Base-by-base conservation (phyloP, 2,113 vertebrate genomes). In the Nothobranchius furzeri region DNA sequence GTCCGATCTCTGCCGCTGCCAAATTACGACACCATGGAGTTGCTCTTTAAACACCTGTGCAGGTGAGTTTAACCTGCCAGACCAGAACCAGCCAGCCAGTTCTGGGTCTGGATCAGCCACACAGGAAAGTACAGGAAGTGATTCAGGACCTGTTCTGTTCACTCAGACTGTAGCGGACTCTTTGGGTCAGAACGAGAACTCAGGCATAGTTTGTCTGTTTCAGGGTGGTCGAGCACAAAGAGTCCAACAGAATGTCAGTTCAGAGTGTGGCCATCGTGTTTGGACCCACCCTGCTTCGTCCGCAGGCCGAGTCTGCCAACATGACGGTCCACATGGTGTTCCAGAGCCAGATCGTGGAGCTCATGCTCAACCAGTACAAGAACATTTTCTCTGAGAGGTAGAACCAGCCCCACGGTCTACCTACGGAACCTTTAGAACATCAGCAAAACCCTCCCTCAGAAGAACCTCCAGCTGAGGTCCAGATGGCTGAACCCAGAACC, bases 341-440 rank as follows among this genome's bases (percentile, higher is more conserved):
- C 91, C 97, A 99, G 93, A 98, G 95, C 88, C 96, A 97, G 89
- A 95, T 98, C 17, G 96, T 98, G 72, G 96, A 98, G 80, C 93
- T 95, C 64, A 84, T 98, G 76, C 95, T 99, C 62, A 95, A 91
- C n/a, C 92, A 95, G 59, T 76, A 54, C 61, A 68, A 13, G 0
- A 15, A 7, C 0, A 0, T 82, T 49, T 81, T 85, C 43, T 57
- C 70, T 14, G 58, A 78, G 51, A 70, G 10, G 0, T 84, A 87
- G 48, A 49, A 24, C 12, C 53, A 40, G 45, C 30, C 30, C 30
- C 4, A 30, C 30, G 1, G 7, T 4, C 20, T 30, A 3, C 30
- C 30, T 30, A 30, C 30, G 62, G 17, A 52, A 37, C 30, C 8
- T 56, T 15, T 17, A 56, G 35, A 50, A 50, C 13, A 10, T 11